A percentile compares a stretch with the other conserved stretches of the same genome.
Evolutionary conservation across 2,797 vertebrate genomes (phyloP).

Genomic region (Urosaurus nigricauda): DNA sequence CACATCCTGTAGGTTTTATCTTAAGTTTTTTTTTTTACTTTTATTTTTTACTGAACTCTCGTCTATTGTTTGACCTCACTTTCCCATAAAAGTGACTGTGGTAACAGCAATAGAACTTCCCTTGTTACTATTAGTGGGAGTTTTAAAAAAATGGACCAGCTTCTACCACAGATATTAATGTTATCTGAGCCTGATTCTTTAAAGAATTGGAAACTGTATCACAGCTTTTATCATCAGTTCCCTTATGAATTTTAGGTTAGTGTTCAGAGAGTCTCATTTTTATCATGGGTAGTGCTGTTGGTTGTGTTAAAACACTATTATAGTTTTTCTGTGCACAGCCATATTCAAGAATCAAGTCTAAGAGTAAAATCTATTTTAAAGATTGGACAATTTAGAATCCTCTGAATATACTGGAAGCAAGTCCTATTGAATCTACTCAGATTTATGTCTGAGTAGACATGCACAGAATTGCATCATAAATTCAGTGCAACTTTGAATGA

Average conservation of each 20-base stretch:
- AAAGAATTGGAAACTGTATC: neutral
- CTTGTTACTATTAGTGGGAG: neutral
- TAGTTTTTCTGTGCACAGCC: neutral
- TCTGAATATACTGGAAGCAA: neutral
- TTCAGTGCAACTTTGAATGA: neutral
- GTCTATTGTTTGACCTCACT: neutral
- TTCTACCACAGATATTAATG: neutral
- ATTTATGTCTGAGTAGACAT: neutral
- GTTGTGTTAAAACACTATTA: neutral
- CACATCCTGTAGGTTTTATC: neutral
- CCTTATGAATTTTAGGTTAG: neutral
- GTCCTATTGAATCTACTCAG: neutral
- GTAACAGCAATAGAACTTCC: neutral
- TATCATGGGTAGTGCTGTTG: neutral
- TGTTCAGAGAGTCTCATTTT: neutral
- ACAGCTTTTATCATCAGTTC: neutral
- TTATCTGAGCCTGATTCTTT: conserved; percentile 14
- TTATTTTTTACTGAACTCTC: neutral
- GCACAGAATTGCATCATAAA: neutral
- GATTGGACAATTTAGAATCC: neutral
- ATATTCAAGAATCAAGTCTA: conserved; percentile 3
- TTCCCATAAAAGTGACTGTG: neutral
- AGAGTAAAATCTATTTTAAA: neutral
- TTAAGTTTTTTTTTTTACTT: no score
- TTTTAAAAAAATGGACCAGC: neutral